Conservation (phyloP, 35 echinoderm and acorn worm species). For the Ophioderma brevispina region DNA sequence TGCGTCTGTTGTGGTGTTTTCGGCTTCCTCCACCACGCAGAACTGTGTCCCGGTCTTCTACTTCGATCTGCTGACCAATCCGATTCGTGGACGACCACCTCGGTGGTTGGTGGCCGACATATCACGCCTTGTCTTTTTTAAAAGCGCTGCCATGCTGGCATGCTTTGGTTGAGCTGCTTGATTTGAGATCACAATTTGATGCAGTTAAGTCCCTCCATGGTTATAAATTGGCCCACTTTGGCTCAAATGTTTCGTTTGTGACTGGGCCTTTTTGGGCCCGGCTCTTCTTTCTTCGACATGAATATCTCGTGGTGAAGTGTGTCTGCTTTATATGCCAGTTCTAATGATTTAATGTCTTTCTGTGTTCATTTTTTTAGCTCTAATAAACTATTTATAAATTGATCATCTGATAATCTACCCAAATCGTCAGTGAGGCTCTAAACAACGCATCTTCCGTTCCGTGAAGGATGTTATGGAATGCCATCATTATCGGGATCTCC, state of each 20-base stretch:
- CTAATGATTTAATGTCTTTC: conserved; percentile 67
- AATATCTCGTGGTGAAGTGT: not conserved
- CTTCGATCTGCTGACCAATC: conserved; percentile 69
- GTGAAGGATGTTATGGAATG: not conserved
- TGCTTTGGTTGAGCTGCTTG: conserved; percentile 68
- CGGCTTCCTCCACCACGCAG: not conserved
- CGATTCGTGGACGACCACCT: conserved; percentile 55
- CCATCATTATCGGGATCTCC: not conserved
- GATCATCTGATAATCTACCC: conserved; percentile 67
- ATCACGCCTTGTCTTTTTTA: conserved; percentile 81
- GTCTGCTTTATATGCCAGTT: conserved; percentile 66
- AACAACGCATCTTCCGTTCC: conserved; percentile 44
- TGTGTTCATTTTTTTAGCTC: conserved; percentile 74
- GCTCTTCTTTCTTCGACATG: too few species aligned
- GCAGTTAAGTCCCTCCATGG: conserved; percentile 61
- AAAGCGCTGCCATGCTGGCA: conserved; percentile 76
- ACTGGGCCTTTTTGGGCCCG: not conserved
- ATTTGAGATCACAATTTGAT: conserved; percentile 88
- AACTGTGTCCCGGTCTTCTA: not conserved
- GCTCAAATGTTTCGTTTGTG: conserved; percentile 23
- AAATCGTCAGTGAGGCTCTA: conserved; percentile 69
- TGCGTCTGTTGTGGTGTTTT: conserved; percentile 37
- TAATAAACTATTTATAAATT: conserved; percentile 79
- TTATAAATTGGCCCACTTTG: conserved; percentile 65
- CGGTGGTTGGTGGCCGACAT: conserved; percentile 89